Conservation (phyloP, 2,797 vertebrate genomes). For the Neosilurus mollespiculum region DNA sequence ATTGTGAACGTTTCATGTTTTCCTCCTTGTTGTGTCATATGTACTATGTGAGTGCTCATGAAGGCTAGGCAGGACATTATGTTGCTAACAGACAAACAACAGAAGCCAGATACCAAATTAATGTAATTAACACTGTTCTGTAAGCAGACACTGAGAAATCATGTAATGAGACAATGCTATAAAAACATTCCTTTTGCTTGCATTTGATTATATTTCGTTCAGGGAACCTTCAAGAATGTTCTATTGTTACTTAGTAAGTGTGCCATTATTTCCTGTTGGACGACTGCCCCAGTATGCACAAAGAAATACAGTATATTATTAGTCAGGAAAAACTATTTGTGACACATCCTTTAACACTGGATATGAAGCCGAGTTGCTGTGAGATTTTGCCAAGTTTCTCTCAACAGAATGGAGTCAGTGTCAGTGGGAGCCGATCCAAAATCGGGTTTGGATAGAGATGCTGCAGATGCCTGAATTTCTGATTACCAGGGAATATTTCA, state of each 20-base stretch:
- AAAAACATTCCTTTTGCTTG: background rate
- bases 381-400: constrained; percentile 26
- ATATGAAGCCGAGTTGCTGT: background rate
- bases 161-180: background rate
- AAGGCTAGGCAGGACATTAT: background rate
- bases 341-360: constrained; percentile 18
- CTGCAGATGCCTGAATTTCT: background rate
- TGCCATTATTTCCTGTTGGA: constrained; percentile 6
- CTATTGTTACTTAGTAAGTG: constrained; percentile 1
- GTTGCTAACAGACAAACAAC: background rate
- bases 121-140: background rate
- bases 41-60: background rate
- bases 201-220: background rate
- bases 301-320: constrained; percentile 20
- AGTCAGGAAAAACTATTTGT: constrained; percentile 23
- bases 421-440: background rate
- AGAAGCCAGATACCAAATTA: constrained; percentile 10
- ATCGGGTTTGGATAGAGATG: no score
- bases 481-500: background rate
- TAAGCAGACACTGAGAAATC: background rate
- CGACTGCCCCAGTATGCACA: constrained; percentile 3
- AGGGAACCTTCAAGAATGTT: background rate
- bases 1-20: background rate
- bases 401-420: constrained; percentile 27
- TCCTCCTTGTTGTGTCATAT: background rate